These are phyloP conservation scores for Brachyopa scutellaris DNA, from an alignment of 2,888 invertebrate genomes.

Conservation along the genomic window DNA sequence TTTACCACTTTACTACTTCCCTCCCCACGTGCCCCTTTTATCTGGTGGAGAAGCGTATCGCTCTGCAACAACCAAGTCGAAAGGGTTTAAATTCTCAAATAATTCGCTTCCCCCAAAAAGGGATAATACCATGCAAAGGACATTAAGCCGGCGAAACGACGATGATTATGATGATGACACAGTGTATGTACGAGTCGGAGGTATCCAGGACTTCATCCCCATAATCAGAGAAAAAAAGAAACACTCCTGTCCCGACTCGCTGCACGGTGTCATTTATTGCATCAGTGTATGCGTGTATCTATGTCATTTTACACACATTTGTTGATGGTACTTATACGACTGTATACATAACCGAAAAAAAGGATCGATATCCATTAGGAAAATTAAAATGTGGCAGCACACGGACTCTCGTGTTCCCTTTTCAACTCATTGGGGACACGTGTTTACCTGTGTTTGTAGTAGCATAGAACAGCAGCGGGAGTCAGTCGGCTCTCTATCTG, in stretches of 20 bases:
- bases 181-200: background rate
- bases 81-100: constrained; percentile 60
- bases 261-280: constrained; percentile 59
- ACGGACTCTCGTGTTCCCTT: constrained; percentile 72
- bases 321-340: background rate
- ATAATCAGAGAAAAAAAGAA: constrained; percentile 43
- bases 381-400: constrained; percentile 82
- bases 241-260: constrained; percentile 12
- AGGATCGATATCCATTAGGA: constrained; percentile 83
- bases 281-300: constrained; percentile 66
- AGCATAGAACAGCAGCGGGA: constrained; percentile 51
- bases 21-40: too few species aligned
- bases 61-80: constrained; percentile 29
- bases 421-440: constrained; percentile 71
- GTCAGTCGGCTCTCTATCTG: constrained; percentile 32
- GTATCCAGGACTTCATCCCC: constrained; percentile 34
- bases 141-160: constrained; percentile 61
- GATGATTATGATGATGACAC: constrained; percentile 59
- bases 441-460: constrained; percentile 65
- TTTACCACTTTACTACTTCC: constrained; percentile 12
- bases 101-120: background rate
- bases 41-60: background rate
- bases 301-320: constrained; percentile 57
- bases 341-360: constrained; percentile 52
- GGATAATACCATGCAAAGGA: constrained; percentile 56